Evolutionary conservation across 2,888 invertebrate genomes (phyloP).

Genomic region (Drosophila ochracea): DNA sequence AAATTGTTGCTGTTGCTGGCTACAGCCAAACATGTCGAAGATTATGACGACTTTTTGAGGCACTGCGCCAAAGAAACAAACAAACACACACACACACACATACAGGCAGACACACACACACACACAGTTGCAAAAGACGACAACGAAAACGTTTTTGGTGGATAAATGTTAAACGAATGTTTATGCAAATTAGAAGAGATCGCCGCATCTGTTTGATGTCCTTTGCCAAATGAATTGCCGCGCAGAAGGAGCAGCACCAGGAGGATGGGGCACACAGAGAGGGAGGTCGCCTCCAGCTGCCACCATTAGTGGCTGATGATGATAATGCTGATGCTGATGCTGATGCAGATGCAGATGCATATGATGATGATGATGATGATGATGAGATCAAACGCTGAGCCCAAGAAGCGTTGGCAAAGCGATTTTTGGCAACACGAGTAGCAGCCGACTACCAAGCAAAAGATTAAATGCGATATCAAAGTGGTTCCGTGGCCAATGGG

Average conservation of each 20-base stretch:
- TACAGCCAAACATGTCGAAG: slow-evolving; percentile 63
- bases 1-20: slow-evolving; percentile 34
- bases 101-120: slow-evolving; percentile 4
- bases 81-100: slow-evolving; percentile 14
- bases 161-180: slow-evolving; percentile 82
- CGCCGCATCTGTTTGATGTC: slow-evolving; percentile 82
- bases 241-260: not conserved
- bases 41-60: slow-evolving; percentile 75
- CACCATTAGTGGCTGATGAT: slow-evolving; percentile 17
- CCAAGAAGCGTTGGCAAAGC: slow-evolving; percentile 70
- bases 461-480: slow-evolving; percentile 62
- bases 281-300: slow-evolving; percentile 38
- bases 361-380: not conserved
- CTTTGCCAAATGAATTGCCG: slow-evolving; percentile 71
- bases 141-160: slow-evolving; percentile 79
- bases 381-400: slow-evolving; percentile 56
- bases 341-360: not conserved
- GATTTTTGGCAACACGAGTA: slow-evolving; percentile 76
- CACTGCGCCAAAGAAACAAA: slow-evolving; percentile 31
- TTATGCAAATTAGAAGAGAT: slow-evolving; percentile 83
- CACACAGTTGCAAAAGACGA: slow-evolving; percentile 35
- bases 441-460: slow-evolving; percentile 50
- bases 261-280: slow-evolving; percentile 8
- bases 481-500: slow-evolving; percentile 27
- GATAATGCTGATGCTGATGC: slow-evolving; percentile 11